Evolutionary conservation across 2,797 vertebrate species (phyloP).

Genomic region (Protonibea diacanthus): DNA sequence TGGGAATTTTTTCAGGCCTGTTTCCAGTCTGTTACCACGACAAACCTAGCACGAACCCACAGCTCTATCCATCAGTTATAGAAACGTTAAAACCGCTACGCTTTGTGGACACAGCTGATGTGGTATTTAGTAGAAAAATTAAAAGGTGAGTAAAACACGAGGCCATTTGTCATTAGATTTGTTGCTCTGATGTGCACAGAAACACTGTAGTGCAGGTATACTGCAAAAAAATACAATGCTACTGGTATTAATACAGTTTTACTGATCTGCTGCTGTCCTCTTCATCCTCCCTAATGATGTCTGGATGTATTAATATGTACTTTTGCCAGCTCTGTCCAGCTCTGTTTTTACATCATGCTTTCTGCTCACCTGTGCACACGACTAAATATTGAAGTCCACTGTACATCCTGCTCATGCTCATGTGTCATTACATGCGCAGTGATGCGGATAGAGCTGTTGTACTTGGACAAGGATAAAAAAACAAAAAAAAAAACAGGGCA

Average conservation of each 20-base stretch:
- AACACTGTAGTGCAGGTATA: background rate
- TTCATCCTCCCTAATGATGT: slow-evolving; percentile 13
- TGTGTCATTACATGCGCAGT: slow-evolving; percentile 38
- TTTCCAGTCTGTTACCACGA: background rate
- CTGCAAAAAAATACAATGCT: background rate
- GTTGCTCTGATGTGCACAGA: background rate
- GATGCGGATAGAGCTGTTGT: slow-evolving; percentile 27
- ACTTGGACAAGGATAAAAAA: slow-evolving; percentile 33
- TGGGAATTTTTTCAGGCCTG: background rate
- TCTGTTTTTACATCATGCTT: slow-evolving; percentile 55
- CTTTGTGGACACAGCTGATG: background rate
- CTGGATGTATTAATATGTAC: slow-evolving; percentile 49
- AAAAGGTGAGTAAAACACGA: background rate
- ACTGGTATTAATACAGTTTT: slow-evolving; percentile 7
- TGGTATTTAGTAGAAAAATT: slow-evolving; percentile 6
- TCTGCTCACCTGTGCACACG: slow-evolving; percentile 63
- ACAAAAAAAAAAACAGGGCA: background rate
- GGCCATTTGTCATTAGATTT: background rate
- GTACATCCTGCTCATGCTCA: slow-evolving; percentile 27
- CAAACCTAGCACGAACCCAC: background rate
- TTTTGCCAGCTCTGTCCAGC: slow-evolving; percentile 11
- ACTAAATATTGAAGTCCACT: slow-evolving; percentile 54
- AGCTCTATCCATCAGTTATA: background rate
- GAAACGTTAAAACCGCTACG: slow-evolving; percentile 1
- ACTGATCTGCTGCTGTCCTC: slow-evolving; percentile 9